Evolutionary conservation across 2,113 vertebrate species (phyloP).

Genomic region (Proteles cristata): DNA sequence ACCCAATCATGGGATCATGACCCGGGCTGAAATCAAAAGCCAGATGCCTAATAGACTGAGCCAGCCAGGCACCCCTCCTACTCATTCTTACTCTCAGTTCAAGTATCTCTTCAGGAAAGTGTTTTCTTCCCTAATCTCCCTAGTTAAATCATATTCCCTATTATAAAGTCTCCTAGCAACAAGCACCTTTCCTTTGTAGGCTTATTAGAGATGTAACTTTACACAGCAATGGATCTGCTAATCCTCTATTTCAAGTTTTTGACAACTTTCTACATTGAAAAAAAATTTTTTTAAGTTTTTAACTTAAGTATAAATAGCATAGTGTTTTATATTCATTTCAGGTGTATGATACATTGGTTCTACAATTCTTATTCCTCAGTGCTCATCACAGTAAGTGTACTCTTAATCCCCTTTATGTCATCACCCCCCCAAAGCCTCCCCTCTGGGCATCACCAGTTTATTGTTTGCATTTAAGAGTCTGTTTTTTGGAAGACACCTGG

Average conservation of each 20-base stretch:
- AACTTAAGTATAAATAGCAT: background rate
- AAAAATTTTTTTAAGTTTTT: background rate
- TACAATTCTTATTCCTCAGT: background rate
- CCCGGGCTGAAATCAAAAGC: too few species aligned
- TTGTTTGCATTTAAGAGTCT: background rate
- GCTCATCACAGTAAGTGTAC: background rate
- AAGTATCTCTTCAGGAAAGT: background rate
- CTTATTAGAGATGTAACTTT: conserved; percentile 25
- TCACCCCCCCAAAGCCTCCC: background rate
- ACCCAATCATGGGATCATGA: too few species aligned
- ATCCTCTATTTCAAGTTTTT: conserved; percentile 14
- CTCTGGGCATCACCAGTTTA: background rate
- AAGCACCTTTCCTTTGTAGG: conserved; percentile 5
- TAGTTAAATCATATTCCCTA: background rate
- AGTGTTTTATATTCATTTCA: background rate
- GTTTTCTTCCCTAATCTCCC: conserved; percentile 4
- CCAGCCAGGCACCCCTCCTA: too few species aligned
- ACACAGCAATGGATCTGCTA: background rate
- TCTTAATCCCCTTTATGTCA: background rate
- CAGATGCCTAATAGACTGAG: too few species aligned
- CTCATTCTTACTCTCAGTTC: background rate
- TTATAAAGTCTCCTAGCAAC: background rate
- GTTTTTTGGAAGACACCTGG: background rate
- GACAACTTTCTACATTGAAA: background rate
- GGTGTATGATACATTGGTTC: background rate